A percentile compares a stretch with the other conserved stretches of the same genome.
Conservation (phyloP, 1,140 invertebrate species). For the Hyles euphorbiae region DNA sequence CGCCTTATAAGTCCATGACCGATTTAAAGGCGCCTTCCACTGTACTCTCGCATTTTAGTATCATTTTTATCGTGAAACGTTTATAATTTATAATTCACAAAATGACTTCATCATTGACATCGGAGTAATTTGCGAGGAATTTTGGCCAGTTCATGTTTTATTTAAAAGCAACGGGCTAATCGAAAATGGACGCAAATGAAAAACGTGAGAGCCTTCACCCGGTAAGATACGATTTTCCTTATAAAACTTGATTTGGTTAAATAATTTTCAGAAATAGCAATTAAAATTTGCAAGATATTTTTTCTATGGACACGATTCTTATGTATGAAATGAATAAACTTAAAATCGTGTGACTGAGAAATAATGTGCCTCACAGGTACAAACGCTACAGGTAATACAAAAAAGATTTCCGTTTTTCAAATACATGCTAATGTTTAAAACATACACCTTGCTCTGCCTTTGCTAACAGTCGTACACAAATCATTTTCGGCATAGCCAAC, state of each 20-base stretch:
- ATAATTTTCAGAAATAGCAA: constrained; percentile 9
- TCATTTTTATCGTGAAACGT: constrained; percentile 20
- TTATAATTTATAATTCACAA: constrained; percentile 28
- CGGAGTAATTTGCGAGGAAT: constrained; percentile 28
- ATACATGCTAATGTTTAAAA: too few relatives aligned
- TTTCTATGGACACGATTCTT: too few relatives aligned
- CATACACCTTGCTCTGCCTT: too few relatives aligned
- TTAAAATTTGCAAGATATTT: not conserved
- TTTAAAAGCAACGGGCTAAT: constrained; percentile 23
- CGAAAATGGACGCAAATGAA: constrained; percentile 16
- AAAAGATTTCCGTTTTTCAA: too few relatives aligned
- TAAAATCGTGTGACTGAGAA: too few relatives aligned
- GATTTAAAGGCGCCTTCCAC: too few relatives aligned
- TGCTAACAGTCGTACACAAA: not conserved
- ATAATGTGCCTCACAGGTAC: too few relatives aligned
- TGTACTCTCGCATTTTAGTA: too few relatives aligned
- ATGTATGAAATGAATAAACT: too few relatives aligned
- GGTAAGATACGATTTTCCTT: constrained; percentile 10
- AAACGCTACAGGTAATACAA: too few relatives aligned
- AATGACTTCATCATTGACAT: constrained; percentile 41
- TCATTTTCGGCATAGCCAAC: not conserved
- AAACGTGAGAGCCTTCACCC: constrained; percentile 16
- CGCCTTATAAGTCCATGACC: too few relatives aligned
- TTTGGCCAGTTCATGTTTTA: constrained; percentile 30
- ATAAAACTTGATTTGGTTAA: not conserved